Evolutionary conservation across 2,888 invertebrate species (phyloP), one percentile per base, ranked within the genome.

Genomic region (Coecobrya sp.): DNA sequence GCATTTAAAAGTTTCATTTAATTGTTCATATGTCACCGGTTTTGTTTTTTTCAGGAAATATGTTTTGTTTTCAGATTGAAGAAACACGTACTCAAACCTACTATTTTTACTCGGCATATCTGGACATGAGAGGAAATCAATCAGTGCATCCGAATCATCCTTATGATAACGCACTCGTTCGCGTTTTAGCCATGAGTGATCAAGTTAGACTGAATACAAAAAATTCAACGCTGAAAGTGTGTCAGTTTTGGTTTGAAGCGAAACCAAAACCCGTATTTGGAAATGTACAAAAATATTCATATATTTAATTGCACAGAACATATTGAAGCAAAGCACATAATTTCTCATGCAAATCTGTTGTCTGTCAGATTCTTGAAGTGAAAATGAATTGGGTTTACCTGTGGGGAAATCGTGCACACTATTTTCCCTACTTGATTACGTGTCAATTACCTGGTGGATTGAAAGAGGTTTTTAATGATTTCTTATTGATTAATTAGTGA

Each of bases 151-250:
- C 42, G 22, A 13, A 55, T 19, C 16, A 65, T 45, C 25, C 22
- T 5, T n/a, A 79, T 11, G 36, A 95, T 95, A 16, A 16, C 2
- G 27, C 45, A 42, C 95, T 93, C 89, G 95, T 95, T 3, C 95
- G 96, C 1, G 94, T 96, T 4, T 93, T 96, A 10, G 95, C 95
- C 4, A 96, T 96, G 96, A 95, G 95, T 5, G 95, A 96, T 93
- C 89, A 94, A 1, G 89, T 95, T 3, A 93, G 95, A 45, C 95
- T 95, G 16, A 95, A 95, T 89, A 95, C 91, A 82, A 94, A 79
- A 5, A 91, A 91, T 79, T n/a, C 76, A 11, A 27, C 86, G 5
- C 52, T 86, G 59, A 95, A 91, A 93, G 94, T 79, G 90, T 95
- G 95, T 93, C 95, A 94, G 73, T 87, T 95, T 49, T 95, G 95